phyloP scores from a whole-genome alignment of 1,140 invertebrate genomes.

The Zaprionus gabonicus region DNA sequence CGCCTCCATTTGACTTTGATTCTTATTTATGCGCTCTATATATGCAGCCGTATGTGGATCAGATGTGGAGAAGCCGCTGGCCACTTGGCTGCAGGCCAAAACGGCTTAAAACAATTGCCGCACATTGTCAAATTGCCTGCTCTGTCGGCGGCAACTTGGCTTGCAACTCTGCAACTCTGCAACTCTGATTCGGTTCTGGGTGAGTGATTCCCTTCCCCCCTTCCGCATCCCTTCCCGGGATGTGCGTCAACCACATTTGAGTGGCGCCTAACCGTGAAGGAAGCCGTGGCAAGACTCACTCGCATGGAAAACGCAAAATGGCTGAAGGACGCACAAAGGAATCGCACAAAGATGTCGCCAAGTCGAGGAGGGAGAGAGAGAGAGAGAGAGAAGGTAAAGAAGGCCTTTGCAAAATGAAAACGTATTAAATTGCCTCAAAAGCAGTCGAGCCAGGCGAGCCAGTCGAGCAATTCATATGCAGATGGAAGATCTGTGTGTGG shows the following conservation, averaged over 20 bases:
- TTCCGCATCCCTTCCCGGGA: not conserved
- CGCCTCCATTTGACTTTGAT: slow-evolving; percentile 37
- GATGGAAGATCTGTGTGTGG: not conserved
- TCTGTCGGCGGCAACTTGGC: slow-evolving; percentile 10
- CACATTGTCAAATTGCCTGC: slow-evolving; percentile 52
- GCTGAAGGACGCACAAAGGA: slow-evolving; percentile 11
- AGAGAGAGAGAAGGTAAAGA: too few relatives aligned
- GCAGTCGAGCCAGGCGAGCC: not conserved
- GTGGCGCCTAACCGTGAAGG: slow-evolving; percentile 4
- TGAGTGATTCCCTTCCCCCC: slow-evolving; percentile 12
- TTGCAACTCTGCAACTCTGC: slow-evolving; percentile 6
- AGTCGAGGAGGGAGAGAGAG: not conserved
- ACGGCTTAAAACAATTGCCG: slow-evolving; percentile 42
- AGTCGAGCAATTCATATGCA: not conserved
- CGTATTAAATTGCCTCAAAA: not conserved
- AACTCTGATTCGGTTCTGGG: slow-evolving; percentile 24
- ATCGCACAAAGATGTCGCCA: slow-evolving; percentile 5
- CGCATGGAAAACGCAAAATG: slow-evolving; percentile 22
- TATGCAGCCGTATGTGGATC: slow-evolving; percentile 19
- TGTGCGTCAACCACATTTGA: not conserved
- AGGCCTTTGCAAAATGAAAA: not conserved
- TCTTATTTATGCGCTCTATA: slow-evolving; percentile 39
- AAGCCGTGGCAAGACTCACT: not conserved
- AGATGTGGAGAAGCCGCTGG: slow-evolving; percentile 21
- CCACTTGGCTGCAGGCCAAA: slow-evolving; percentile 46